Base-by-base conservation (phyloP, 2,888 invertebrate genomes). In the Crossocerus cetratus region DNA sequence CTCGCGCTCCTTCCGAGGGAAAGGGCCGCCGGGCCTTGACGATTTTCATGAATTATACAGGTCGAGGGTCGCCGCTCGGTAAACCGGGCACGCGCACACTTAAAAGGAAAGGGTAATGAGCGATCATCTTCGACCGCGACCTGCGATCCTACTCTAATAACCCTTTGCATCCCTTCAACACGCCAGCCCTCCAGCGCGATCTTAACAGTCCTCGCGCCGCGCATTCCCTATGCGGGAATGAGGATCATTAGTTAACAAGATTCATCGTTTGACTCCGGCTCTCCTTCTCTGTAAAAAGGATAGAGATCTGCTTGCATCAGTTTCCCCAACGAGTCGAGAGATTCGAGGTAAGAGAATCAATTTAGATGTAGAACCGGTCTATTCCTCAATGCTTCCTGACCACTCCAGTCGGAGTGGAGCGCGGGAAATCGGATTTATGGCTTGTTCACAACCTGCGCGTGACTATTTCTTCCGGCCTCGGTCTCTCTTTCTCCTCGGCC, bases 41-140 rank as follows among this genome's bases (percentile, higher is more conserved):
- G 66, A 74, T 74, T 73, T 67, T 64, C 20, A 81, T 78, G 74
- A 81, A 81, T 83, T 82, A 81, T 76, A 45, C 66, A 79, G 61
- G 60, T 16, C n/a, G n/a, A 55, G 20, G 45, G 14, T 57, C 55
- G 55, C 14, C 11, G 56, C 54, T 60, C 55, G n/a, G 57, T 20
- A 53, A 65, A 63, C 61, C 56, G 21, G 53, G n/a, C 57, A 58
- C 49, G 16, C 49, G 62, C 18, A 42, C 22, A n/a, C 4, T n/a
- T 53, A 54, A 44, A 57, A 56, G 57, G 58, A 77, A 70, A 70
- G 22, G 54, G 20, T 60, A 69, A 72, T 60, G 65, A 77, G 45
- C 11, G 21, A 8, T 45, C 2, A 43, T 45, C 44, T 59, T 23
- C n/a, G 14, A 3, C 16, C 13, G 16, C 21, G 45, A 57, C 20